Evolutionary conservation across 2,888 invertebrate species (phyloP).

Genomic region (Lasioglossum malachurum): DNA sequence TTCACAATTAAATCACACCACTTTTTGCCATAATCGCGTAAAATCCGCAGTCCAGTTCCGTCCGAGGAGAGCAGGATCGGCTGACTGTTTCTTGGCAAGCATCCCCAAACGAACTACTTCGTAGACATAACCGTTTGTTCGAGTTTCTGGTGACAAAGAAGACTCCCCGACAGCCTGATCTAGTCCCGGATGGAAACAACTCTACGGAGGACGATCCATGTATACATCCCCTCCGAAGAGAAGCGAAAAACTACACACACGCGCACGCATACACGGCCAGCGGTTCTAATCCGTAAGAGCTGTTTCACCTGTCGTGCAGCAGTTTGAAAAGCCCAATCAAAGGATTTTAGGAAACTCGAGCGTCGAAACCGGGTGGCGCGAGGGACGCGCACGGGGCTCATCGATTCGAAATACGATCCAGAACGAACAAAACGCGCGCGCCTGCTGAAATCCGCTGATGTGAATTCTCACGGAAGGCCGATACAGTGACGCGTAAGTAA

Average conservation of each 20-base stretch:
- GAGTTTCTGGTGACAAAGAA: not conserved
- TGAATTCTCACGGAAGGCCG: slow-evolving; percentile 9
- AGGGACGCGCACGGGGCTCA: not conserved
- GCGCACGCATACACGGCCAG: not conserved
- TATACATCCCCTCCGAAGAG: not conserved
- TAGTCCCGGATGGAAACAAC: not conserved
- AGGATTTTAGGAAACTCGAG: not conserved
- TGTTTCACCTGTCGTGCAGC: not conserved
- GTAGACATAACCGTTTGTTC: not conserved
- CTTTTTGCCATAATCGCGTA: too few species aligned
- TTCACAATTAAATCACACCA: too few species aligned
- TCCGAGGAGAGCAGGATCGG: not conserved
- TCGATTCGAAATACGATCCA: slow-evolving; percentile 11
- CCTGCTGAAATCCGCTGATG: not conserved
- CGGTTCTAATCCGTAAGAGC: slow-evolving; percentile 1
- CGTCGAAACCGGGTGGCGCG: not conserved
- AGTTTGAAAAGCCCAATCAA: slow-evolving; percentile 11
- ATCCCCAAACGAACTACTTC: not conserved
- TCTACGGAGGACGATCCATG: not conserved
- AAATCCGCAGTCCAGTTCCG: too few species aligned
- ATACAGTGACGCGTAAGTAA: slow-evolving; percentile 15
- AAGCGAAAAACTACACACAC: not conserved
- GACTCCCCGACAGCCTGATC: not conserved
- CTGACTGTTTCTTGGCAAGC: not conserved
- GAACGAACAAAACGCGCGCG: not conserved